Conservation (phyloP, 2,888 invertebrate genomes). For the Drosophila neonasuta region DNA sequence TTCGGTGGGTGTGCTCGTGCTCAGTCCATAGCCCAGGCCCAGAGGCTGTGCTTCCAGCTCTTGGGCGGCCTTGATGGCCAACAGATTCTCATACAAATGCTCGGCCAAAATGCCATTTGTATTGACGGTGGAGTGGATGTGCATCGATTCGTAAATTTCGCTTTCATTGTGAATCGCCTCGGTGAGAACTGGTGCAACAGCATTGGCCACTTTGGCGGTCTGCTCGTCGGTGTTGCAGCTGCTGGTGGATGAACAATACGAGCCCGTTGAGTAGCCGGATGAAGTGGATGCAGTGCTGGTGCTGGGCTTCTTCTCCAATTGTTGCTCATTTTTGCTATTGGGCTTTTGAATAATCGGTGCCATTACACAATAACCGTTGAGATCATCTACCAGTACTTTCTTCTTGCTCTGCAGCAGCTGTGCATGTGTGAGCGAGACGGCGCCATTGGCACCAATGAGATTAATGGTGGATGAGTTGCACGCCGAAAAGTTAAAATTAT, state of each 20-base stretch:
- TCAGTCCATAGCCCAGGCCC: conserved; percentile 45
- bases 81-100: conserved; percentile 79
- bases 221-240: conserved; percentile 65
- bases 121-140: conserved; percentile 48
- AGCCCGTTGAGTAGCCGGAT: conserved; percentile 78
- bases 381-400: conserved; percentile 78
- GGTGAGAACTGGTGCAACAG: neutral
- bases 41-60: conserved; percentile 65
- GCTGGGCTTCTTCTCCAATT: conserved; percentile 38
- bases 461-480: conserved; percentile 81
- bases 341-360: conserved; percentile 78
- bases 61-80: conserved; percentile 77
- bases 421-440: conserved; percentile 51
- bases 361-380: conserved; percentile 81
- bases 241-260: conserved; percentile 71
- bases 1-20: conserved; percentile 80
- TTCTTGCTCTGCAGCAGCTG: conserved; percentile 59
- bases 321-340: conserved; percentile 4
- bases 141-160: conserved; percentile 79
- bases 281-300: conserved; percentile 68
- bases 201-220: conserved; percentile 8
- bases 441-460: conserved; percentile 80
- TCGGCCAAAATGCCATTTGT: conserved; percentile 61
- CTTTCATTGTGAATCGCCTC: conserved; percentile 56
- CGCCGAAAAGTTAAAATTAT: conserved; percentile 82